Base-by-base conservation (phyloP, 1,140 invertebrate genomes). In the Atta cephalotes region DNA sequence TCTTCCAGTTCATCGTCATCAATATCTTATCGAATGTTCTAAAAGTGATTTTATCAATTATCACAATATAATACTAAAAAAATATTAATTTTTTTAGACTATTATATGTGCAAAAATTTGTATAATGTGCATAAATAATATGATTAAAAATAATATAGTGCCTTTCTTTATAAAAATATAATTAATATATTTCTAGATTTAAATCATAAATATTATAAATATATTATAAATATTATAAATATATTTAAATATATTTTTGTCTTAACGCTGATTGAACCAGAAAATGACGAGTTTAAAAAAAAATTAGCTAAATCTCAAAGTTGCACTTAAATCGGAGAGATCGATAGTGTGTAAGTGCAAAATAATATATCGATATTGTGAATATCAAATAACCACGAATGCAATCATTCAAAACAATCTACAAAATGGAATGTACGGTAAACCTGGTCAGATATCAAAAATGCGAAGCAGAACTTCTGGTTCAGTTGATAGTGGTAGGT, bases 251-350 rank as follows among this genome's bases (percentile, higher is more conserved):
- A 25, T 31, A 28, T 53, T 49, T 28, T 16, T 31, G 5, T 35
- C 62, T 65, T n/a, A 79, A 62, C 62, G 77, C 0, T 79, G 45
- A 65, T 79, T 51, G 18, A 35, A 5, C 77, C 77, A 79, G 18
- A 79, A 66, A 51, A 51, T 35, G 31, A 66, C 6, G 25, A 79
- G 10, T 53, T 66, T 79, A 2, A 21, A 66, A 25, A 3, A 28
- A 9, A 62, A 21, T 12, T 21, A 28, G 9, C 31, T 53, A 21
- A n/a, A 21, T 7, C 18, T 0, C 16, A 77, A 58, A 9, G 45
- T 18, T 31, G 28, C 25, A 35, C 62, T 51, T 4, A 66, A 16
- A 12, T 66, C 28, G 4, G n/a, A 31, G 3, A 79, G 3, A 51
- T 79, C 28, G 18, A 31, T n/a, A 0, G 12, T 21, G 3, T 51